phyloP scores from a whole-genome alignment of 2,888 invertebrate genomes.

The Rutpela maculata region DNA sequence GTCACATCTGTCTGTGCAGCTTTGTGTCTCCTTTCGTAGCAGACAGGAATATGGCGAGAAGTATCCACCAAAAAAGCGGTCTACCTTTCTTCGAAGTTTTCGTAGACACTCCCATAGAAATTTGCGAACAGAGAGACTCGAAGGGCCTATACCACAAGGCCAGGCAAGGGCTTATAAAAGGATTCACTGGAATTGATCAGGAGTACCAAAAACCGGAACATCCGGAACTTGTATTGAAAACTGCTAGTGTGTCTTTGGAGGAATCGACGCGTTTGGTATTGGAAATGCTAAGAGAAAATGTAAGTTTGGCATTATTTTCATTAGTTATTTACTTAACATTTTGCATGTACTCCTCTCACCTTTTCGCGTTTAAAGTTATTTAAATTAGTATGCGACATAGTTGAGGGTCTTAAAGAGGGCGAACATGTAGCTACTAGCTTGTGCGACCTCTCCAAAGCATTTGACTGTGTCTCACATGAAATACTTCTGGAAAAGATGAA shows the following conservation, averaged over 20 bases:
- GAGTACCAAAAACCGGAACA: conserved; percentile 90
- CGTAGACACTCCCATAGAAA: conserved; percentile 92
- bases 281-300: conserved; percentile 83
- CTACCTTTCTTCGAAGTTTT: conserved; percentile 95
- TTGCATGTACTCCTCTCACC: background rate
- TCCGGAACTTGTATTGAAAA: conserved; percentile 89
- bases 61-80: conserved; percentile 89
- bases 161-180: conserved; percentile 91
- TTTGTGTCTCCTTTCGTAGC: conserved; percentile 97
- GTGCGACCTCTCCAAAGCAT: no score
- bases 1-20: conserved; percentile 94
- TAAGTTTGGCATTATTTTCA: conserved; percentile 46
- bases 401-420: no score
- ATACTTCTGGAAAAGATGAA: no score
- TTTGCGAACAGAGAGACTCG: conserved; percentile 95
- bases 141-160: conserved; percentile 99
- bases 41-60: conserved; percentile 92
- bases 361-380: no score
- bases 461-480: no score
- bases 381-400: no score
- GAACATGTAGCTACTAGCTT: no score
- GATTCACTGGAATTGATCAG: conserved; percentile 94
- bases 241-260: conserved; percentile 86
- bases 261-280: conserved; percentile 91
- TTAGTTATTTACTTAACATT: background rate